A percentile compares a stretch with the other conserved stretches of the same genome.
These are phyloP conservation scores for Cremastinae sp. DNA, from an alignment of 2,888 invertebrate genomes.

Conservation along the genomic window DNA sequence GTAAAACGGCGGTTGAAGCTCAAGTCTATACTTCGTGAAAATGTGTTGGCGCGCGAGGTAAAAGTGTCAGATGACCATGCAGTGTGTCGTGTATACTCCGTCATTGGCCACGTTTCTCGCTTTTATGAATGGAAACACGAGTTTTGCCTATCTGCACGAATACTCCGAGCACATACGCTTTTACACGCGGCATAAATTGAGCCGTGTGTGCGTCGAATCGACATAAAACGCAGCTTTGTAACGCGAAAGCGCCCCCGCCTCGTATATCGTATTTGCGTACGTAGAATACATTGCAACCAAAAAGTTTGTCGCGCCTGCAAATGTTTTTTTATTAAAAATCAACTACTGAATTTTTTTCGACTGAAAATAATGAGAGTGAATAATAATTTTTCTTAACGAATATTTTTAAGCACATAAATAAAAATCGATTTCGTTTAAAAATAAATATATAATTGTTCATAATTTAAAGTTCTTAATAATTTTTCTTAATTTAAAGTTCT, in stretches of 20 bases:
- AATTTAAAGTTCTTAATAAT: no score
- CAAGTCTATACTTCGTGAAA: neutral
- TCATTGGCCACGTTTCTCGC: constrained; percentile 45
- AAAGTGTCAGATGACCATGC: constrained; percentile 35
- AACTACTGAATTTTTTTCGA: no score
- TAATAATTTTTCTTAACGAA: no score
- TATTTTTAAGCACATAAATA: no score
- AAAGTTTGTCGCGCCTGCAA: no score
- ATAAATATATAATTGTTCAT: no score
- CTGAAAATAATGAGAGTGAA: no score
- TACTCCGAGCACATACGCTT: neutral
- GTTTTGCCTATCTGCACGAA: constrained; percentile 29
- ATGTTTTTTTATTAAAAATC: no score
- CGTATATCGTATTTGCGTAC: constrained; percentile 18
- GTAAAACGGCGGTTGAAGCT: neutral
- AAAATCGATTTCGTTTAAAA: no score
- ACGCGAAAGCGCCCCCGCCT: constrained; percentile 33
- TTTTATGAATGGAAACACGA: constrained; percentile 65
- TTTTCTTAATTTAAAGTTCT: no score
- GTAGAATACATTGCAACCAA: constrained; percentile 7
- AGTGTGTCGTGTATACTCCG: constrained; percentile 31
- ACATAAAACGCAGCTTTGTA: constrained; percentile 19
- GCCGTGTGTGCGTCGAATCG: neutral
- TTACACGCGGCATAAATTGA: no score
- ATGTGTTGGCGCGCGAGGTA: constrained; percentile 9